These are phyloP conservation scores for Leptothorax acervorum DNA, from an alignment of 2,888 invertebrate species.

Conservation along the genomic window DNA sequence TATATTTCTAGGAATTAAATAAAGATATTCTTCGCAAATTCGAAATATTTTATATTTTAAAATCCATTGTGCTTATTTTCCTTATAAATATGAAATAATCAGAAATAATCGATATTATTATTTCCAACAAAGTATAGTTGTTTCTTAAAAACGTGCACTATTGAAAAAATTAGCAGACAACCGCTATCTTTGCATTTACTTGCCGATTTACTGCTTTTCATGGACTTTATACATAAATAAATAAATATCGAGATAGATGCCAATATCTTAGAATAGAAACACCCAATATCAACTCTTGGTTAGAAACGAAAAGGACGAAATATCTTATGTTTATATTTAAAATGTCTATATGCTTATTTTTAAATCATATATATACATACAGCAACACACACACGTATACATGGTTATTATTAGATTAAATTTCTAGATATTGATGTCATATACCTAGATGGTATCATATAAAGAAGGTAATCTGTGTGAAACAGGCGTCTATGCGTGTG, in stretches of 20 bases:
- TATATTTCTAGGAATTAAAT: background rate
- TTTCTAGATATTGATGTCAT: background rate
- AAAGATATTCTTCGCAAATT: background rate
- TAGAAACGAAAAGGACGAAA: conserved; percentile 13
- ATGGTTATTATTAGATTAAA: background rate
- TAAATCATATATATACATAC: background rate
- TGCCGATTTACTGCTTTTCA: background rate
- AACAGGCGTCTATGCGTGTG: background rate
- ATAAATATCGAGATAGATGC: background rate
- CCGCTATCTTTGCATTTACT: background rate
- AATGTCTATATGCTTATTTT: background rate
- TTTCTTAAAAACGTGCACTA: background rate
- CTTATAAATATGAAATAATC: background rate
- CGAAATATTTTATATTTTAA: conserved; percentile 10
- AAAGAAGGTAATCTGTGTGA: background rate
- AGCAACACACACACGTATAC: background rate
- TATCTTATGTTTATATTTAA: background rate
- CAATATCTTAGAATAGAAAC: background rate
- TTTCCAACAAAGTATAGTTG: background rate
- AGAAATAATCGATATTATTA: background rate
- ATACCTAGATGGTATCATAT: background rate
- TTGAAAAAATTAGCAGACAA: background rate
- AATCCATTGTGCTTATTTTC: background rate
- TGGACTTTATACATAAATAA: background rate
- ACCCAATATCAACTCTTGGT: background rate